phyloP scores from a whole-genome alignment of 1,140 invertebrate species.

The Kradibia gibbosae region DNA sequence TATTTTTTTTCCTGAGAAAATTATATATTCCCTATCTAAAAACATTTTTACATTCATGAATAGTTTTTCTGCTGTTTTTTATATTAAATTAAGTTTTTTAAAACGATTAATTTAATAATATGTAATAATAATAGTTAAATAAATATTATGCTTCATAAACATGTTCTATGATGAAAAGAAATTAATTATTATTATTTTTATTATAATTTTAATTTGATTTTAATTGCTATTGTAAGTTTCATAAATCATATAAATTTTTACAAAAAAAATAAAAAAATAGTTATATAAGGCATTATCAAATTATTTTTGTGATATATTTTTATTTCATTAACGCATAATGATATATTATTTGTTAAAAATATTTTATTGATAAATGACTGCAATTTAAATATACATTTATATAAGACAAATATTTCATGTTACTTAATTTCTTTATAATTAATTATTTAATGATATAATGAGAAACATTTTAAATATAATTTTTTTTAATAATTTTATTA shows the following conservation, averaged over 20 bases:
- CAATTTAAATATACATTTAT: background rate
- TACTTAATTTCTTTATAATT: background rate
- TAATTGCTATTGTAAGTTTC: background rate
- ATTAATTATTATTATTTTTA: background rate
- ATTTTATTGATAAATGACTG: background rate
- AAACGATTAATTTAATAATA: background rate
- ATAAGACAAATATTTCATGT: background rate
- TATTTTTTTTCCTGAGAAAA: constrained; percentile 12
- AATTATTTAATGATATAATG: background rate
- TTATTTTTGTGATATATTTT: background rate
- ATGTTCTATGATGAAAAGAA: background rate
- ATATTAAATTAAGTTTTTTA: background rate
- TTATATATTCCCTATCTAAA: constrained; percentile 17
- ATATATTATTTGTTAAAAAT: constrained; percentile 11
- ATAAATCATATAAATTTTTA: background rate
- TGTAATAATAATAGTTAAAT: constrained; percentile 12
- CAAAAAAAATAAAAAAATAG: background rate
- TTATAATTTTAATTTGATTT: background rate
- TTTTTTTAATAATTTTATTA: constrained; percentile 16
- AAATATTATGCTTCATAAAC: constrained; percentile 4
- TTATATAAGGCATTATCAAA: background rate
- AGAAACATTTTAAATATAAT: constrained; percentile 1
- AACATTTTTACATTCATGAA: too few species aligned
- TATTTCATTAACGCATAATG: background rate
- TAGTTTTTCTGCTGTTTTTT: constrained; percentile 15